phyloP scores from a whole-genome alignment of 2,113 vertebrate species.

The Mastomys coucha region DNA sequence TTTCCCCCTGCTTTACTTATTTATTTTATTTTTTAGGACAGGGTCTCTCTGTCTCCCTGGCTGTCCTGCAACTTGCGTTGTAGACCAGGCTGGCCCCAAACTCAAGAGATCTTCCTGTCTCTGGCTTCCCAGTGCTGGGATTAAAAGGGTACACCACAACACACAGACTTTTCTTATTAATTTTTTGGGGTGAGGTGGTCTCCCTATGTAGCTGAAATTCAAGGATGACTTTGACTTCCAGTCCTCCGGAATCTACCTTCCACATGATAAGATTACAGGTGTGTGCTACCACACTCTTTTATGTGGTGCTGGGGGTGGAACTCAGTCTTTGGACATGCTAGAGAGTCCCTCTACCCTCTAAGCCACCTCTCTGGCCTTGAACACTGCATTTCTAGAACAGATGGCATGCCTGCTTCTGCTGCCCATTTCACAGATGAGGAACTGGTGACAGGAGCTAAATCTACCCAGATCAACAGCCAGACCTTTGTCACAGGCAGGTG shows the following conservation, averaged over 20 bases:
- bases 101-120: not conserved
- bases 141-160: not conserved
- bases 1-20: not conserved
- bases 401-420: accelerated
- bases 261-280: too few species aligned
- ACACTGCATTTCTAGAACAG: not conserved
- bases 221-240: not conserved
- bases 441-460: too few species aligned
- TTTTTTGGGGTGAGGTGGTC: not conserved
- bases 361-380: too few species aligned
- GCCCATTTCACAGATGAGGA: not conserved
- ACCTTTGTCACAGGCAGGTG: not conserved
- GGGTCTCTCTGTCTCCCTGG: not conserved
- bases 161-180: not conserved
- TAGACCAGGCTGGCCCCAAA: not conserved
- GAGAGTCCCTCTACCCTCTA: too few species aligned
- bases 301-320: not conserved
- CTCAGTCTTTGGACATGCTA: not conserved
- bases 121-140: not conserved
- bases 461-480: not conserved
- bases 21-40: not conserved
- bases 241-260: not conserved
- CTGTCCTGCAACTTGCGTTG: not conserved
- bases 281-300: not conserved
- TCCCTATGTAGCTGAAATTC: not conserved